phyloP scores from a whole-genome alignment of 2,888 invertebrate species.

The Sussaba pulchella region DNA sequence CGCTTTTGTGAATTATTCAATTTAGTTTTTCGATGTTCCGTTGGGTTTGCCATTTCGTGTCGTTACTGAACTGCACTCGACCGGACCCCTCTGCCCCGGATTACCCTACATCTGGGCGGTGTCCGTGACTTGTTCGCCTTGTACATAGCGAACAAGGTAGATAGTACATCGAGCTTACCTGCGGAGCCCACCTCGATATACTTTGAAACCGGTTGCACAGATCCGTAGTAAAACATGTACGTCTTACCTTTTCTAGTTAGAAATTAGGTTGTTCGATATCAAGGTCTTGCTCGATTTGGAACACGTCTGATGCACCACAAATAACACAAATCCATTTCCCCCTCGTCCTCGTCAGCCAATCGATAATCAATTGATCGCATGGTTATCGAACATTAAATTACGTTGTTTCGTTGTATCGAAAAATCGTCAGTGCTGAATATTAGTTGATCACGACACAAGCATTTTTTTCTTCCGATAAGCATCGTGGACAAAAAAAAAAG shows the following conservation, averaged over 20 bases:
- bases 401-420: too few relatives aligned
- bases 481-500: too few relatives aligned
- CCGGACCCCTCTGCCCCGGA: too few relatives aligned
- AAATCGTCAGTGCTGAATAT: too few relatives aligned
- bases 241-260: conserved; percentile 31
- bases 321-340: not conserved
- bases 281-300: conserved; percentile 56
- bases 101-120: conserved; percentile 12
- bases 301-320: not conserved
- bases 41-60: too few relatives aligned
- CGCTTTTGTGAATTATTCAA: too few relatives aligned
- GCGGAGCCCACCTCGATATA: conserved; percentile 48
- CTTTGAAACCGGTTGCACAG: conserved; percentile 52
- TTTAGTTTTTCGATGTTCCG: too few relatives aligned
- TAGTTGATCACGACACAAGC: too few relatives aligned
- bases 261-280: conserved; percentile 63
- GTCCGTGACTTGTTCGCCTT: conserved; percentile 1
- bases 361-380: conserved; percentile 1
- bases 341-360: not conserved
- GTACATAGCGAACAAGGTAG: not conserved
- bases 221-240: conserved; percentile 40
- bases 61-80: too few relatives aligned
- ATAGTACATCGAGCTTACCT: not conserved
- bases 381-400: not conserved
- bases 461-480: too few relatives aligned